Percentiles rank a stretch among this genome's conserved stretches.
These are phyloP conservation scores for Orientallactaga bullata DNA, from an alignment of 2,113 vertebrate species.

Conservation along the genomic window DNA sequence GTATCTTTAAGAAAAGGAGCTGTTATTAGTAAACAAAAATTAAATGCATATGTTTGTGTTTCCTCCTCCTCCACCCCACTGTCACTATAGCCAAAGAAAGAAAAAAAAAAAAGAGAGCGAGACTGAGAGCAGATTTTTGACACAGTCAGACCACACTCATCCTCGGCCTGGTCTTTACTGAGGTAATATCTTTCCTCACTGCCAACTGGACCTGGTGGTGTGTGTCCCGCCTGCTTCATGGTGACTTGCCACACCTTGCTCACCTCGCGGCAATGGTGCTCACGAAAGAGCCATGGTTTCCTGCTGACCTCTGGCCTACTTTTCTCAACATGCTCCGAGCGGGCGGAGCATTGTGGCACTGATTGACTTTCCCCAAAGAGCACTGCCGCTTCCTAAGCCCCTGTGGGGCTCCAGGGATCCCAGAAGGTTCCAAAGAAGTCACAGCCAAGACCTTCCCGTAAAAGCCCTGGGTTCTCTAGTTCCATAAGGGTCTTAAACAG, in stretches of 20 bases:
- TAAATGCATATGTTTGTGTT: background rate
- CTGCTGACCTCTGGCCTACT: conserved; percentile 51
- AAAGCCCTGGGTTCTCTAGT: background rate
- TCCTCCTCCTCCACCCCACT: background rate
- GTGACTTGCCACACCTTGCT: conserved; percentile 10
- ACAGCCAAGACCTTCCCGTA: background rate
- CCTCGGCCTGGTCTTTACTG: conserved; percentile 20
- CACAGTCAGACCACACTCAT: background rate
- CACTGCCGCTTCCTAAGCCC: background rate
- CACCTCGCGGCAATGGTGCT: background rate
- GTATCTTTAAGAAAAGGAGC: background rate
- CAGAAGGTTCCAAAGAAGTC: background rate
- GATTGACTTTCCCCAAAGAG: background rate
- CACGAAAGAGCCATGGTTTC: conserved; percentile 50
- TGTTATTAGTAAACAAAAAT: background rate
- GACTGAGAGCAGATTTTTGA: background rate
- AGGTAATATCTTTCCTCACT: background rate
- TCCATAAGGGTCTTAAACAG: background rate
- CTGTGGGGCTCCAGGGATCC: background rate
- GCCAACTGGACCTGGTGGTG: conserved; percentile 42
- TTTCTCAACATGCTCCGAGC: background rate
- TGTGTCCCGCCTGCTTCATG: background rate
- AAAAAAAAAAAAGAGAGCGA: background rate
- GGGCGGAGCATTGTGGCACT: background rate
- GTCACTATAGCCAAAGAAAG: background rate